These are phyloP conservation scores for Drosophila simulans DNA, from an alignment of 1,140 invertebrate species.

Conservation along the genomic window DNA sequence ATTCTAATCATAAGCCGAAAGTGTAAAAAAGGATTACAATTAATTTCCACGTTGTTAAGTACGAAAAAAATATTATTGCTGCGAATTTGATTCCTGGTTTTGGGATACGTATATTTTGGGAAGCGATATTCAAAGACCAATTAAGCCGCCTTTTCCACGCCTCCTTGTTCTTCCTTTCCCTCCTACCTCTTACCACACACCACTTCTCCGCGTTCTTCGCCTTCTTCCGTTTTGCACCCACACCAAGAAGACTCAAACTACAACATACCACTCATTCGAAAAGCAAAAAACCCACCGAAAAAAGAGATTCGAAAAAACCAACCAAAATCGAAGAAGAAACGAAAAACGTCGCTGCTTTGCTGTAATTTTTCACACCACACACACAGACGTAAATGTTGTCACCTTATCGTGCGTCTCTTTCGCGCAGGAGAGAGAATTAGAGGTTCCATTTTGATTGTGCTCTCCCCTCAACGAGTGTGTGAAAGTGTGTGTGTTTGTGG, in stretches of 20 bases:
- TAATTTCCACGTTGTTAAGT: no score
- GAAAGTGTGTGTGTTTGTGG: slow-evolving; percentile 74
- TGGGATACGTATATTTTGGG: not conserved
- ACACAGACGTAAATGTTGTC: slow-evolving; percentile 34
- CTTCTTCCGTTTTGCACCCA: slow-evolving; percentile 16
- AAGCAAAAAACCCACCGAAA: slow-evolving; percentile 41
- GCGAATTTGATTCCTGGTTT: not conserved
- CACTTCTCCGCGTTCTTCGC: not conserved
- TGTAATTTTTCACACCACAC: slow-evolving; percentile 77
- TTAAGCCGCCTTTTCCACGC: slow-evolving; percentile 56
- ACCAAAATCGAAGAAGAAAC: slow-evolving; percentile 29
- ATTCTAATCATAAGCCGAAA: no score
- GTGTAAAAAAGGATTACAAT: no score
- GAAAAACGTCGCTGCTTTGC: slow-evolving; percentile 63
- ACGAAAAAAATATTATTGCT: not conserved
- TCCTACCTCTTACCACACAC: not conserved
- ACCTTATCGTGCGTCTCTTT: slow-evolving; percentile 35
- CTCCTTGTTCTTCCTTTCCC: slow-evolving; percentile 10
- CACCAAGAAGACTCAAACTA: not conserved
- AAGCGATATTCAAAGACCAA: slow-evolving; percentile 7
- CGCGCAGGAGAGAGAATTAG: slow-evolving; percentile 36
- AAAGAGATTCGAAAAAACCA: slow-evolving; percentile 38
- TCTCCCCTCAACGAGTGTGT: slow-evolving; percentile 41
- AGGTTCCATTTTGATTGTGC: slow-evolving; percentile 74
- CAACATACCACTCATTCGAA: not conserved